phyloP scores from a whole-genome alignment of 1,140 invertebrate species.

The Drosophila subpulchrella region DNA sequence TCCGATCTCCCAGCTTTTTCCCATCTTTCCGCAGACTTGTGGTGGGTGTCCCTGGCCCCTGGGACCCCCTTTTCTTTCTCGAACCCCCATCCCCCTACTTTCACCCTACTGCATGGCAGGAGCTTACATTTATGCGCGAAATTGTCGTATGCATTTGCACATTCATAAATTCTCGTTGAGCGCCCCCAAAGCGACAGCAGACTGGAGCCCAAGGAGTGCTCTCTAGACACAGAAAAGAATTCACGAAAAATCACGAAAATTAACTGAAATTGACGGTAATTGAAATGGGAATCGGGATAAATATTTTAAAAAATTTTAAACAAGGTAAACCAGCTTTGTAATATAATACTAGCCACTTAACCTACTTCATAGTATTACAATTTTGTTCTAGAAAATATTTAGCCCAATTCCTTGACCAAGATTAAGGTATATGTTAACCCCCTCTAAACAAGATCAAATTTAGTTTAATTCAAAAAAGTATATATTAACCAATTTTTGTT shows the following conservation, averaged over 20 bases:
- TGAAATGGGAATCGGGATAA: not conserved
- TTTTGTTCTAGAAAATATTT: too few species aligned
- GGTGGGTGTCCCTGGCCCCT: conserved; percentile 52
- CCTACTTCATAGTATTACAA: too few species aligned
- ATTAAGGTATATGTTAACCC: too few species aligned
- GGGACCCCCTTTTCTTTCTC: not conserved
- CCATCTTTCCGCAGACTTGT: conserved; percentile 45
- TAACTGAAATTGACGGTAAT: not conserved
- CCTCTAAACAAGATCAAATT: too few species aligned
- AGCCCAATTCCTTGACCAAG: too few species aligned
- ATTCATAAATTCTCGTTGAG: conserved; percentile 83
- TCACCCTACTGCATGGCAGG: conserved; percentile 35
- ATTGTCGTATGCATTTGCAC: conserved; percentile 83
- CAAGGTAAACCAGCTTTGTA: too few species aligned
- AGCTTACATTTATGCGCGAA: conserved; percentile 82
- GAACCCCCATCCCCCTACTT: not conserved
- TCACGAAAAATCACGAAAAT: not conserved
- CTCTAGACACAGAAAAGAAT: conserved; percentile 21
- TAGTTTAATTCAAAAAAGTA: too few species aligned
- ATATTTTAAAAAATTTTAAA: not conserved
- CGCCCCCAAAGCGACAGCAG: conserved; percentile 74
- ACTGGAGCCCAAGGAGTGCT: conserved; percentile 59
- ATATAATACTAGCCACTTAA: too few species aligned
- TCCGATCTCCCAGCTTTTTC: conserved; percentile 35
- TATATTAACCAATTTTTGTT: too few species aligned